Evolutionary conservation across 2,888 invertebrate species (phyloP), one percentile per base, ranked within the genome.

Genomic region (Teleogryllus oceanicus): DNA sequence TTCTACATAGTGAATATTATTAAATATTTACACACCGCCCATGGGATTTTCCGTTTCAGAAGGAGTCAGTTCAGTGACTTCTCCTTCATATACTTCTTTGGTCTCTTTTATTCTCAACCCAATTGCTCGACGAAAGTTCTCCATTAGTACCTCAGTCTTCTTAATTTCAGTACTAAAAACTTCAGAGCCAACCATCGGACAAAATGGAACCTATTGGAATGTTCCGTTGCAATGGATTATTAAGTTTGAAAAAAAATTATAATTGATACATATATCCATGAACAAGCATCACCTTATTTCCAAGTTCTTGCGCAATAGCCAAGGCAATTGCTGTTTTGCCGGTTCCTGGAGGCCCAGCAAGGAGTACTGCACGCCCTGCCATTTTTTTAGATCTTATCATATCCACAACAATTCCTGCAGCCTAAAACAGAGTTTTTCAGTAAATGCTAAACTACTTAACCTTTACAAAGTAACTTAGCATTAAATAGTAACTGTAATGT

Each of bases 51-150:
- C 98, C 10, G 97, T 97, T 88, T 99, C 99, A 1, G 96, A 94
- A 0, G 99, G 99, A 8, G 97, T 96, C n/a, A 99, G 89, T 87
- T 99, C 99, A 0, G 96, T 98, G 0, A 99, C 98, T 89, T 99
- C 99, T 13, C 99, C 99, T 88, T 99, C 99, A 86, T 99, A 99
- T 0, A 99, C 99, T 88, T 99, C 99, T 86, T 99, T 99, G 0
- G 96, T 97, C 88, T 99, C 99, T 81, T 96, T 92, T 75, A 96
- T 96, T 84, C 96, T 90, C 16, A 96, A 88, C n/a, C 99, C 99
- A 85, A 99, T 99, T 0, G 99, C 98, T 81, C 99, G 90, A 5
- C 99, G 90, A 86, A 99, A 99, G 86, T 99, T 99, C 87, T 99
- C 99, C 99, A 99, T 99, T 5, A 99, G 89, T 0, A 99, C 98